Percentiles rank a stretch among this genome's conserved stretches.
phyloP scores from a whole-genome alignment of 2,888 invertebrate genomes.

The Netelia fuscicornis region DNA sequence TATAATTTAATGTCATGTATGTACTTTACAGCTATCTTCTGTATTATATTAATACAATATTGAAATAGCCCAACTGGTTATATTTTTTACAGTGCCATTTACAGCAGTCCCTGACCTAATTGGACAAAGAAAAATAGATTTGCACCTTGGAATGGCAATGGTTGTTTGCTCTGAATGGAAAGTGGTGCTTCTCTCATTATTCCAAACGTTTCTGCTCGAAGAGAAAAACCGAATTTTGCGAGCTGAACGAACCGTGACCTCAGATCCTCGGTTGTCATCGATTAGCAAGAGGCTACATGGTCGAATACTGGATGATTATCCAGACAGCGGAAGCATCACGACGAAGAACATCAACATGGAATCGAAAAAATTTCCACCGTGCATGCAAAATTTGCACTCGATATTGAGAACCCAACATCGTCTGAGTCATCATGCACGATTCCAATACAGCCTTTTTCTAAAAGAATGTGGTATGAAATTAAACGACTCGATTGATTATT shows the following conservation, averaged over 20 bases:
- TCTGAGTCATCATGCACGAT: conserved; percentile 88
- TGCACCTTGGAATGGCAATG: conserved; percentile 86
- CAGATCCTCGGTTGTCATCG: conserved; percentile 77
- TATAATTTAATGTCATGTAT: too few relatives aligned
- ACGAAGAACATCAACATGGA: conserved; percentile 84
- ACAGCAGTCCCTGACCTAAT: conserved; percentile 86
- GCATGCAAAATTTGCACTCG: conserved; percentile 88
- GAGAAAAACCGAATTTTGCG: conserved; percentile 68
- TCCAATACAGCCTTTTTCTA: conserved; percentile 89
- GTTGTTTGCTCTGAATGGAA: conserved; percentile 88
- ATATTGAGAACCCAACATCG: conserved; percentile 87
- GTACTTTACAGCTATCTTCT: not conserved
- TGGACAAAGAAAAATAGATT: conserved; percentile 85
- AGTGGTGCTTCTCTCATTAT: conserved; percentile 85
- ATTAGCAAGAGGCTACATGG: conserved; percentile 74
- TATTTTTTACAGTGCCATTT: conserved; percentile 86
- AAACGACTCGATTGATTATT: conserved; percentile 88
- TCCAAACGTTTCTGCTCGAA: conserved; percentile 83
- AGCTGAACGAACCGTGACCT: conserved; percentile 63
- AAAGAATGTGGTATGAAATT: conserved; percentile 90
- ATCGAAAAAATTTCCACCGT: conserved; percentile 87
- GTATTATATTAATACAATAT: conserved; percentile 6
- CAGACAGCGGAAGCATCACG: conserved; percentile 72
- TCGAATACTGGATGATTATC: conserved; percentile 65
- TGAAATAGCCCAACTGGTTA: conserved; percentile 11